Conservation (phyloP, 2,888 invertebrate genomes). For the Psylliodes chrysocephalus region DNA sequence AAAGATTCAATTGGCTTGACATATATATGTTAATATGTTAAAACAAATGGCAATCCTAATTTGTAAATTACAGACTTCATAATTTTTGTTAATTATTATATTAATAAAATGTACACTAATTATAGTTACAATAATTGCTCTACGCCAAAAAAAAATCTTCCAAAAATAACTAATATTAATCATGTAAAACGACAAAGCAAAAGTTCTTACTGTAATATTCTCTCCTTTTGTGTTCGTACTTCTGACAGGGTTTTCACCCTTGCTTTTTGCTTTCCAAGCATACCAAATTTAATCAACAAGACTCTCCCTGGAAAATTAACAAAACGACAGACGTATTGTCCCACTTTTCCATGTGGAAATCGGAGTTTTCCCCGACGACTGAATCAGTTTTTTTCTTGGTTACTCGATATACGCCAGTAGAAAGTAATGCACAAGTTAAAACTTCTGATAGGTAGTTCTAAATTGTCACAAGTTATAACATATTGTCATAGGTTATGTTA, state of each 20-base stretch:
- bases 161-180: constrained; percentile 3
- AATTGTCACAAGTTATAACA: too few relatives aligned
- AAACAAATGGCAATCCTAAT: too few relatives aligned
- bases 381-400: constrained; percentile 18
- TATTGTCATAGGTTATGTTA: too few relatives aligned
- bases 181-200: constrained; percentile 5
- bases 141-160: too few relatives aligned
- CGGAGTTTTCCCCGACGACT: constrained; percentile 34
- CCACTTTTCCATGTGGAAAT: constrained; percentile 32
- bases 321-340: constrained; percentile 31
- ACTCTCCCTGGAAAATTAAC: constrained; percentile 31
- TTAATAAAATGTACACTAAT: too few relatives aligned
- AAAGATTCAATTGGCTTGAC: too few relatives aligned
- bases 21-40: too few relatives aligned
- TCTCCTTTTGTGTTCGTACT: constrained; percentile 1
- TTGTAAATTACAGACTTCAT: too few relatives aligned
- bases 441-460: too few relatives aligned
- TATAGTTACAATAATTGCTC: too few relatives aligned
- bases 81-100: too few relatives aligned
- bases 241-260: constrained; percentile 12
- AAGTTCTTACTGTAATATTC: constrained; percentile 13
- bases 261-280: constrained; percentile 22
- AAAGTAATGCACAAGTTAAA: too few relatives aligned
- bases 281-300: constrained; percentile 31
- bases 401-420: background rate